Evolutionary conservation across 2,888 invertebrate species (phyloP), one percentile per base, ranked within the genome.

Genomic region (Lepidonotus clava): DNA sequence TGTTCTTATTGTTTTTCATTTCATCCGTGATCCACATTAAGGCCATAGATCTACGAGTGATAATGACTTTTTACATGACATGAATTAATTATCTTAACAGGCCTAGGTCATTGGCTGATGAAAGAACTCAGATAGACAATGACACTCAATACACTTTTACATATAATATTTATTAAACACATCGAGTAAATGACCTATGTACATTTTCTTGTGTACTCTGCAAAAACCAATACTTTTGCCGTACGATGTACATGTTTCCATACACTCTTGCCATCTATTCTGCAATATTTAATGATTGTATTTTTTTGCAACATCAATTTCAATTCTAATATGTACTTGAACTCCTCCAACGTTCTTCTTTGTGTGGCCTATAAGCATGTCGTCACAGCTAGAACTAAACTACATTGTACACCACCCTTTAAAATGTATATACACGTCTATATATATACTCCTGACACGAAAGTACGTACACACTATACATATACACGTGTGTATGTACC

Each of bases 111-210:
- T 56, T 56, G 32, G 5, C 5, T 56, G 14, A 67, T 34, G 38
- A 71, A 71, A 21, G 18, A 71, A 71, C 5, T n/a, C 34, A 71
- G 21, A 71, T 38, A 71, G 38, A 38, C 71, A 36, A 71, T n/a
- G n/a, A n/a, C n/a, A n/a, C n/a, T 71, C 71, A 71, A 71, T 71
- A 36, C 38, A 71, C 71, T 71, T 80, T 80, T 80, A 80, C 80
- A 80, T 80, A 80, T 80, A 80, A 80, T 80, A 80, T 80, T 80
- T 80, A 80, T 80, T 80, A 80, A 80, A 80, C 80, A 80, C 80
- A 80, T 80, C 80, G 80, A 80, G 28, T 80, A 80, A 80, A 80
- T 80, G 80, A 24, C 46, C 80, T 80, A 80, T 80, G 24, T 80
- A 80, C 80, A 80, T 51, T 80, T 80, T 80, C 4, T 80, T 46